Conservation (phyloP, 64 coral and sea anemone genomes). For the Cladopsammia gracilis region DNA sequence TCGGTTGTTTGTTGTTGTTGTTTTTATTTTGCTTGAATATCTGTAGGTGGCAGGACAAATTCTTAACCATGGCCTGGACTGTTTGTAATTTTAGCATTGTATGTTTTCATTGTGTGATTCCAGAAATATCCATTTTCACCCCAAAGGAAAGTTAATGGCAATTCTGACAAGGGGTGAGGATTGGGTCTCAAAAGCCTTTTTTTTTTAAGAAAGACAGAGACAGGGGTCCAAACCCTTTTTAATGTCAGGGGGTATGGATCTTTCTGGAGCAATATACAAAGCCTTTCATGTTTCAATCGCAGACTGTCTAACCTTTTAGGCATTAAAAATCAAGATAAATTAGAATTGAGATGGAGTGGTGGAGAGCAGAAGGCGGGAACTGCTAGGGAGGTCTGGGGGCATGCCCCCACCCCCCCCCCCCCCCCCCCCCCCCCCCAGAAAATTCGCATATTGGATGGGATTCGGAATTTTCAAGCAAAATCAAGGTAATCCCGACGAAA, state of each 20-base stretch:
- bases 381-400: no score
- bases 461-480: no score
- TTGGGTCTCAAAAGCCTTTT: no score
- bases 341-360: conserved; percentile 4
- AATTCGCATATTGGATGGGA: no score
- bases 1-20: no score
- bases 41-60: neutral
- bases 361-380: no score
- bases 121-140: conserved; percentile 28
- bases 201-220: no score
- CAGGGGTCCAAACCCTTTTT: no score
- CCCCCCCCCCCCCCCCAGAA: no score
- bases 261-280: neutral
- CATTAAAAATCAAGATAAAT: conserved; percentile 5
- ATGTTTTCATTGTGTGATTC: neutral
- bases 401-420: no score
- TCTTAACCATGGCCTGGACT: neutral
- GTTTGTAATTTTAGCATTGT: neutral
- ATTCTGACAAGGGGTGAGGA: neutral
- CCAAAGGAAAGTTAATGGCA: conserved; percentile 2
- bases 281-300: neutral
- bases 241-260: neutral
- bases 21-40: neutral
- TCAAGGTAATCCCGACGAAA: no score
- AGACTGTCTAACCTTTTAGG: neutral